phyloP scores from a whole-genome alignment of 2,113 vertebrate genomes.

The Pangasianodon gigas region DNA sequence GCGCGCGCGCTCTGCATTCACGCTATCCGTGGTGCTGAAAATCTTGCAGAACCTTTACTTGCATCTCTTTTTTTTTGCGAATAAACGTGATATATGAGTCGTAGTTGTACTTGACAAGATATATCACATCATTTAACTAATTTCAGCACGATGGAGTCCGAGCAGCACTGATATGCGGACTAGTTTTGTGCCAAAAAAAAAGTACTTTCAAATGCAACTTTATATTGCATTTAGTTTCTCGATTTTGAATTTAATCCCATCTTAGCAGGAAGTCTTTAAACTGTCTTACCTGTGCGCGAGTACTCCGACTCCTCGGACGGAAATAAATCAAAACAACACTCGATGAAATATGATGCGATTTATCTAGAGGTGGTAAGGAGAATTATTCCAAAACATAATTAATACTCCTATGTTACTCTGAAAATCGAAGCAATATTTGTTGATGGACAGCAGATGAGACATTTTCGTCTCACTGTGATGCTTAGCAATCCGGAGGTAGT shows the following conservation, averaged over 20 bases:
- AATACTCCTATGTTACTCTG: constrained; percentile 60
- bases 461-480: constrained; percentile 72
- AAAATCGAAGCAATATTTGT: constrained; percentile 45
- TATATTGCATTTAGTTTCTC: background rate
- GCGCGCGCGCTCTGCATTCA: background rate
- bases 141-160: background rate
- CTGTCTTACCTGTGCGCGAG: constrained; percentile 69
- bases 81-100: background rate
- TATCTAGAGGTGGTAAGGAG: constrained; percentile 59
- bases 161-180: background rate
- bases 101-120: background rate
- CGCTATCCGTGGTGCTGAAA: constrained; percentile 3
- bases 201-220: constrained; percentile 10
- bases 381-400: constrained; percentile 53
- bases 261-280: background rate
- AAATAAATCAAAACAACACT: constrained; percentile 38
- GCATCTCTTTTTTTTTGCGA: background rate
- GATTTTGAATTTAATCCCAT: background rate
- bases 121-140: background rate
- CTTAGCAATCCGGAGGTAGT: constrained; percentile 65
- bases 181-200: background rate
- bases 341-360: constrained; percentile 49
- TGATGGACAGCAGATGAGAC: constrained; percentile 60
- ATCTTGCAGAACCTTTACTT: background rate
- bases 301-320: constrained; percentile 55